A percentile compares a stretch with the other conserved stretches of the same genome.
phyloP scores from a whole-genome alignment of 2,888 invertebrate genomes.

The Nephrocerus scutellatus region DNA sequence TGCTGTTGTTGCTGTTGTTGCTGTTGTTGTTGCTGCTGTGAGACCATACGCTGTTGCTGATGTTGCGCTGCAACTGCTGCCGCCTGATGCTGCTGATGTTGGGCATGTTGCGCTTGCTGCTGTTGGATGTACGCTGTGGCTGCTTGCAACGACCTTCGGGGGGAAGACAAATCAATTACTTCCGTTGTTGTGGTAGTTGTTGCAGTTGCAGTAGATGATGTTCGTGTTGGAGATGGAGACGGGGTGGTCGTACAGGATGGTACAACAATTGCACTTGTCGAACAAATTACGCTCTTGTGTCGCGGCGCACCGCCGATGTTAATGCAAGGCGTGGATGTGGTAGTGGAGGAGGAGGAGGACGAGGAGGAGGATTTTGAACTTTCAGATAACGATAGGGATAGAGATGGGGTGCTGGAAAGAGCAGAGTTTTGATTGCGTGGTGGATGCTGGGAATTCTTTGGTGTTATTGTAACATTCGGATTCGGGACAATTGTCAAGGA shows the following conservation, averaged over 20 bases:
- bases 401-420: slow-evolving; percentile 33
- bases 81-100: slow-evolving; percentile 29
- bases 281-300: slow-evolving; percentile 46
- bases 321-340: slow-evolving; percentile 17
- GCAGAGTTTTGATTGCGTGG: slow-evolving; percentile 27
- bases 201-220: slow-evolving; percentile 21
- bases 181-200: slow-evolving; percentile 38
- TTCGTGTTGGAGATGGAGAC: slow-evolving; percentile 16
- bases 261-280: slow-evolving; percentile 29
- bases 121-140: slow-evolving; percentile 36
- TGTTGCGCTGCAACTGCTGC: slow-evolving; percentile 34
- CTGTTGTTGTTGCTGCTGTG: slow-evolving; percentile 29
- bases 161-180: slow-evolving; percentile 52
- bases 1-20: slow-evolving; percentile 32
- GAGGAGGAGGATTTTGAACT: slow-evolving; percentile 20
- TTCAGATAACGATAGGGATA: slow-evolving; percentile 29
- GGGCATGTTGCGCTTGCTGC: slow-evolving; percentile 28
- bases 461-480: slow-evolving; percentile 41
- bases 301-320: slow-evolving; percentile 22
- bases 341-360: slow-evolving; percentile 13
- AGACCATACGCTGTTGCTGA: slow-evolving; percentile 30
- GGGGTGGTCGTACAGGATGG: slow-evolving; percentile 19
- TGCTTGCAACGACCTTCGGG: slow-evolving; percentile 48
- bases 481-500: slow-evolving; percentile 39
- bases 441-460: slow-evolving; percentile 16